Base-by-base conservation (phyloP, 2,888 invertebrate species). In the Hypolimnas misippus region DNA sequence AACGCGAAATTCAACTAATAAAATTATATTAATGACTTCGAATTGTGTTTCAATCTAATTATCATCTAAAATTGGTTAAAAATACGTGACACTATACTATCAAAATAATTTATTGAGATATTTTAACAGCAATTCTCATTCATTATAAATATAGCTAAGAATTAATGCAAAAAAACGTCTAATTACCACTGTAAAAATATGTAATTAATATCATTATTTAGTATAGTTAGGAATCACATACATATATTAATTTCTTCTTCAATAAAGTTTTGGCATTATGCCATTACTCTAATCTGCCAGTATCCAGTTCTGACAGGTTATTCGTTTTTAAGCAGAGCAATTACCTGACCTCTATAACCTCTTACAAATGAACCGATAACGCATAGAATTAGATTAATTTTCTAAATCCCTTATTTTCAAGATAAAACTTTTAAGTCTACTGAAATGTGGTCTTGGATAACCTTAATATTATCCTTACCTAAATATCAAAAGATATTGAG, bases 401-500 rank as follows among this genome's bases (percentile, higher is more conserved):
- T 35, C n/a, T 2, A 12, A 35, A 35, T n/a, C 7, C 7, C 33
- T 1, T 33, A 10, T 33, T 12, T 35, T n/a, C 12, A n/a, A 35
- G 35, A 35, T 35, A 40, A 40, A 14, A 40, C 14, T 40, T 38
- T 10, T 7, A 7, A 38, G 21, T n/a, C 25, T 49, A 29, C 29
- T 8, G 10, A 49, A 46, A 46, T n/a, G 12, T 46, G 10, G 21
- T 19, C 44, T 46, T 12, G 19, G 29, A 14, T 19, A 49, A 49
- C 49, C 14, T n/a, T 25, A 49, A 49, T n/a, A 49, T 49, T 49
- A 49, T 49, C 49, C 49, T 49, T 49, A 29, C 25, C 14, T 49
- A 49, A 29, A 29, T 49, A 49, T 49, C 49, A 49, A 14, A 29
- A 49, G 49, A 49, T 49, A 54, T 53, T 38, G 53, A 60, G 46